These are phyloP conservation scores for Jaculus jaculus DNA, from an alignment of 2,113 vertebrate species.

Conservation along the genomic window DNA sequence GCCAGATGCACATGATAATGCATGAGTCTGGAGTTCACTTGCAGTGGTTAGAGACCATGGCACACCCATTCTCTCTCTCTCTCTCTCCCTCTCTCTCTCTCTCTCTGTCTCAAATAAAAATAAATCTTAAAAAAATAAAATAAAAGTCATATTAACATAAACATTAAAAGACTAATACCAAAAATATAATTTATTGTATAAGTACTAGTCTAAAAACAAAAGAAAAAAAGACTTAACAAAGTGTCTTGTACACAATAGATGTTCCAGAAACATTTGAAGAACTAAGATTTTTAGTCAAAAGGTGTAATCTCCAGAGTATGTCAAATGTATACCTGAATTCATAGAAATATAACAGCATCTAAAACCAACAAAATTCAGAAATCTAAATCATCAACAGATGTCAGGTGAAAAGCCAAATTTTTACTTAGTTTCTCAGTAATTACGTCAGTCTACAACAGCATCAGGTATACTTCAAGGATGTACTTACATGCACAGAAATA, in stretches of 20 bases:
- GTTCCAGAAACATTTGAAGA: conserved; percentile 12
- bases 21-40: no score
- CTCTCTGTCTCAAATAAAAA: no score
- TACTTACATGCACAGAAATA: no score
- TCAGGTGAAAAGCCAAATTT: not conserved
- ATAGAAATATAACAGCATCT: conserved; percentile 5
- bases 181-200: conserved; percentile 13
- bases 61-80: no score
- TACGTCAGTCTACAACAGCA: no score
- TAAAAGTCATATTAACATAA: not conserved
- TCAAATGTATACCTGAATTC: conserved; percentile 40
- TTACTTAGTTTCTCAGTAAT: not conserved
- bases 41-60: no score
- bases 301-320: not conserved
- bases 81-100: no score
- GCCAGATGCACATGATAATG: no score
- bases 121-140: no score
- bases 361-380: no score
- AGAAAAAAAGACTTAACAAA: conserved; percentile 10
- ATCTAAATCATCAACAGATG: no score
- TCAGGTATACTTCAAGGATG: no score
- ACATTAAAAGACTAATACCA: not conserved
- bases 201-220: not conserved
- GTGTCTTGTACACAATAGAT: not conserved
- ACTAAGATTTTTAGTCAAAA: not conserved